Evolutionary conservation across 2,113 vertebrate genomes (phyloP), one percentile per base, ranked within the genome.

Genomic region (Cyphomyrus plagiostoma): DNA sequence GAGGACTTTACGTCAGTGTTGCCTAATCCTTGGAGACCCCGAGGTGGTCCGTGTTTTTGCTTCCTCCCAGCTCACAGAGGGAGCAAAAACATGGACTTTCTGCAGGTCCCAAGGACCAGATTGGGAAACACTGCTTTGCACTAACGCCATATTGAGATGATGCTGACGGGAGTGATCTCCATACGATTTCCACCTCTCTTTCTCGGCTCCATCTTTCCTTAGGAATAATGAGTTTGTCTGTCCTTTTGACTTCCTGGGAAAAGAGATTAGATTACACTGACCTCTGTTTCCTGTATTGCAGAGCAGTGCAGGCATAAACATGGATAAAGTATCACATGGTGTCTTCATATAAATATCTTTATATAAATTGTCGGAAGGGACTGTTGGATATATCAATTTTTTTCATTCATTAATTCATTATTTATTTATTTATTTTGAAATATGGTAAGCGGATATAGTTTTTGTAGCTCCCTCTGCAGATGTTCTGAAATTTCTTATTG

Each of bases 221-320:
- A 35, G 48, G 45, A 48, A 50, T 88, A 74, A 74, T 74, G 88
- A 17, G 58, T 48, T 49, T 48, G 45, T 50, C 88, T 74, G 88
- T 88, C 88, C 88, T 77, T 46, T 88, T 62, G n/a, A 45, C 88
- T 88, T 77, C 87, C 87, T 88, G 87, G 62, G 62, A 62, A 70
- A 35, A 42, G 46, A 19, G 19, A 77, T 88, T 77, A 77, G 88
- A 74, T 88, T 88, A 74, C 45, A 50, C 5, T 2, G 39, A 45
- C 35, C 58, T 74, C 87, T 74, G 62, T 19, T 88, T 70, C 87
- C 58, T 3, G 53, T 49, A 26, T 49, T 88, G 26, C 15, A 70
- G 3, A 49, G 9, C 23, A 10, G 62, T 26, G 42, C 1, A 48
- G 35, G 21, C 39, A 26, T 21, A 66, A 15, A 48, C 56, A 10